Percentiles rank a stretch among this genome's conserved stretches.
Evolutionary conservation across 2,888 invertebrate genomes (phyloP).

Genomic region (Thera britannica): DNA sequence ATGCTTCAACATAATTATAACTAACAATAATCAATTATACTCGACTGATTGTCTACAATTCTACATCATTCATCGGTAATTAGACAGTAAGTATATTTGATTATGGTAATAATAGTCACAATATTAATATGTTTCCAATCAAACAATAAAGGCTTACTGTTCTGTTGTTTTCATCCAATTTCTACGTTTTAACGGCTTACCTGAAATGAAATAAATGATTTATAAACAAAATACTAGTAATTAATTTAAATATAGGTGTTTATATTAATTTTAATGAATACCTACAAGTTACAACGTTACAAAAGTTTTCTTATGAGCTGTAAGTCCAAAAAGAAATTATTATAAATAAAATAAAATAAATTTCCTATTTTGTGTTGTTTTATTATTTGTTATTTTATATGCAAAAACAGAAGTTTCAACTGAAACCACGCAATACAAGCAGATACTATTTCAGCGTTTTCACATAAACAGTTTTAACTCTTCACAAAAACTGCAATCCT

Average conservation of each 20-base stretch:
- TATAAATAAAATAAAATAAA: too few relatives aligned
- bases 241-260: too few relatives aligned
- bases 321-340: too few relatives aligned
- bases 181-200: constrained; percentile 23
- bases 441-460: background rate
- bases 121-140: too few relatives aligned
- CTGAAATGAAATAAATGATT: constrained; percentile 30
- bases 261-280: too few relatives aligned
- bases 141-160: background rate
- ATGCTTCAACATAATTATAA: background rate
- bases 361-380: too few relatives aligned
- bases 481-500: constrained; percentile 19
- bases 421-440: too few relatives aligned
- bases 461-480: background rate
- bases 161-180: background rate
- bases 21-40: background rate
- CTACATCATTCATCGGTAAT: background rate
- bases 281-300: too few relatives aligned
- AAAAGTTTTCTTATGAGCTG: too few relatives aligned
- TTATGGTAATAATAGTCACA: background rate
- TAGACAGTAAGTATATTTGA: background rate
- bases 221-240: background rate
- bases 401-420: too few relatives aligned
- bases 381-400: too few relatives aligned
- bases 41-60: background rate